Conservation (phyloP, 2,113 vertebrate genomes). For the Phoxinus phoxinus region DNA sequence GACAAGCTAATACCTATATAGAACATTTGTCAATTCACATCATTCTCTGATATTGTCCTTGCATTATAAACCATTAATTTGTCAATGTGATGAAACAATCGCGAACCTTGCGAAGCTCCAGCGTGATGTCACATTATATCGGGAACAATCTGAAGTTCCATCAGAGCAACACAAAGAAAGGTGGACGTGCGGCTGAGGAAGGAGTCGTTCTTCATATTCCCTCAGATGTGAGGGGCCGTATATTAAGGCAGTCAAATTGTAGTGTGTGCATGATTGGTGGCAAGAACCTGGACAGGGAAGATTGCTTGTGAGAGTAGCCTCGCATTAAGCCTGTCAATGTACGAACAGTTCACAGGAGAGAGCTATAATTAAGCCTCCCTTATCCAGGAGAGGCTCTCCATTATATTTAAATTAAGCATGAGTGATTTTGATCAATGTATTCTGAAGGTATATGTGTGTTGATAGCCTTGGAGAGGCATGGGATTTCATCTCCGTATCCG, state of each 20-base stretch:
- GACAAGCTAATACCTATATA: constrained; percentile 9
- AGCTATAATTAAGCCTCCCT: constrained; percentile 92
- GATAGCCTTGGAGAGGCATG: constrained; percentile 39
- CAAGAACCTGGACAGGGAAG: constrained; percentile 83
- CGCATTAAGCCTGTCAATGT: constrained; percentile 86
- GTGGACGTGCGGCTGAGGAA: constrained; percentile 19
- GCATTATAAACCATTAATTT: constrained; percentile 19
- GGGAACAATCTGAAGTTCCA: constrained; percentile 52
- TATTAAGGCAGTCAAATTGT: constrained; percentile 87
- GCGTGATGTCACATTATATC: constrained; percentile 29
- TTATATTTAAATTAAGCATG: constrained; percentile 92
- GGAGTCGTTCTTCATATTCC: constrained; percentile 40
- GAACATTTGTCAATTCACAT: constrained; percentile 10
- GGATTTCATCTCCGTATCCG: constrained; percentile 38
- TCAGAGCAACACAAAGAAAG: constrained; percentile 43
- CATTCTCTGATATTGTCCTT: constrained; percentile 7
- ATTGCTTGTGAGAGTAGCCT: constrained; percentile 79
- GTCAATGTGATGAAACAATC: constrained; percentile 42
- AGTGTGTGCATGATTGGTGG: constrained; percentile 77
- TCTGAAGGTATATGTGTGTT: constrained; percentile 82
- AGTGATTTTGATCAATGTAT: constrained; percentile 69
- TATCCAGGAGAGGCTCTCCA: constrained; percentile 88
- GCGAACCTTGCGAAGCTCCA: not conserved
- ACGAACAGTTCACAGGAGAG: constrained; percentile 81
- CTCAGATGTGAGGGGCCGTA: constrained; percentile 36